Percentiles rank a stretch among this genome's conserved stretches.
These are phyloP conservation scores for Limnothrissa miodon DNA, from an alignment of 2,113 vertebrate genomes.

Conservation along the genomic window DNA sequence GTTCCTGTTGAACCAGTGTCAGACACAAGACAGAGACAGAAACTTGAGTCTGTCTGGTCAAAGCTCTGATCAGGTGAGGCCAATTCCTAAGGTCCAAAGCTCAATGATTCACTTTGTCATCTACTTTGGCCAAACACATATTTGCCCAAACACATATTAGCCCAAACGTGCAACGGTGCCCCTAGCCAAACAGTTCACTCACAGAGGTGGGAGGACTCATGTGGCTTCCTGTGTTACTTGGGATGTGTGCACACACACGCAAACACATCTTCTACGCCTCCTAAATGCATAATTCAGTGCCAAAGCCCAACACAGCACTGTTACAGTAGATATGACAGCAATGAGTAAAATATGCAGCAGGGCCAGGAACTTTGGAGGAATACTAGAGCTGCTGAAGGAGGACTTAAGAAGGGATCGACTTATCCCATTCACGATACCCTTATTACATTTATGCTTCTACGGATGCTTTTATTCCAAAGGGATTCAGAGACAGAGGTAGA, in stretches of 20 bases:
- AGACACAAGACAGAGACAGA: not conserved
- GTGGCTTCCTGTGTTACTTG: not conserved
- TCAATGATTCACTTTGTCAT: not conserved
- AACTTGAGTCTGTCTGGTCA: not conserved
- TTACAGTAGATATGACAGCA: slow-evolving; percentile 6
- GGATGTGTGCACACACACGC: slow-evolving; percentile 1
- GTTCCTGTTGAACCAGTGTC: not conserved
- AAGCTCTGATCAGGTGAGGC: not conserved
- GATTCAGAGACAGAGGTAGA: no score
- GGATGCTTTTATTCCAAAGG: no score
- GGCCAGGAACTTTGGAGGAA: not conserved
- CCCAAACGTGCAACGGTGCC: not conserved
- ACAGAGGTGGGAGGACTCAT: not conserved
- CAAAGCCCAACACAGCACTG: not conserved
- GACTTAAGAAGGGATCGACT: not conserved
- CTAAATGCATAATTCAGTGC: slow-evolving; percentile 35
- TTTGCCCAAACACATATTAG: not conserved
- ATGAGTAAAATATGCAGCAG: slow-evolving; percentile 22
- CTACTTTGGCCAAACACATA: no score
- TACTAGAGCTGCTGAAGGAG: not conserved
- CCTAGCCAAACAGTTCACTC: not conserved
- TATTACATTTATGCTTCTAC: no score
- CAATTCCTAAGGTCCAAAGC: not conserved
- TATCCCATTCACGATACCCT: no score
- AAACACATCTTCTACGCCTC: not conserved